A percentile compares a stretch with the other conserved stretches of the same genome.
These are phyloP conservation scores for Anabas testudineus DNA, from an alignment of 2,797 vertebrate species.

Conservation along the genomic window DNA sequence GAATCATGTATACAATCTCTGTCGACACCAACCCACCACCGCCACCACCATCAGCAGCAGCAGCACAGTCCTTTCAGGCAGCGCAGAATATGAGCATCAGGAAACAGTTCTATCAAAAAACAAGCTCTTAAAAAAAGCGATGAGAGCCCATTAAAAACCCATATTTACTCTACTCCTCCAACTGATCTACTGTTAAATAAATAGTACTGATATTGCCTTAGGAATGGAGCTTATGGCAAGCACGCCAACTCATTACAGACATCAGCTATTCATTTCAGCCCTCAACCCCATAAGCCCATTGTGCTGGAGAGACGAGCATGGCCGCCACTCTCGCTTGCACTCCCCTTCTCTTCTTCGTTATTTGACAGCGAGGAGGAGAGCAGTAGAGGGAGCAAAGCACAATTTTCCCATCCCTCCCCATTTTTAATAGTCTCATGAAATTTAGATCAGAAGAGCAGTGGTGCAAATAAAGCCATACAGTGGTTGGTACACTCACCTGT, in stretches of 20 bases:
- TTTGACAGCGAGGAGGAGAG: conserved; percentile 69
- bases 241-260: conserved; percentile 57
- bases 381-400: conserved; percentile 57
- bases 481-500: conserved; percentile 62
- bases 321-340: conserved; percentile 58
- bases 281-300: conserved; percentile 66
- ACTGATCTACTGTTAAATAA: conserved; percentile 25
- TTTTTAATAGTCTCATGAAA: conserved; percentile 81
- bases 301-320: conserved; percentile 69
- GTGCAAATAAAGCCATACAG: conserved; percentile 65
- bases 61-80: conserved; percentile 44
- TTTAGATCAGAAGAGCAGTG: conserved; percentile 77
- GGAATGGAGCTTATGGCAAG: conserved; percentile 42
- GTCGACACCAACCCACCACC: conserved; percentile 50
- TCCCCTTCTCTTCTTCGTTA: conserved; percentile 61
- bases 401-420: conserved; percentile 63
- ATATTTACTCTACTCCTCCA: conserved; percentile 28
- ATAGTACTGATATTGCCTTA: conserved; percentile 36
- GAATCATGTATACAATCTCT: conserved; percentile 67
- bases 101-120: conserved; percentile 31
- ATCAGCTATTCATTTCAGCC: conserved; percentile 63
- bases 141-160: conserved; percentile 22
- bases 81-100: conserved; percentile 26
- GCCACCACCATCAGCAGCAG: conserved; percentile 15
- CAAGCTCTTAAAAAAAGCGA: neutral